phyloP scores from a whole-genome alignment of 1,140 invertebrate species.

The Maniola jurtina region DNA sequence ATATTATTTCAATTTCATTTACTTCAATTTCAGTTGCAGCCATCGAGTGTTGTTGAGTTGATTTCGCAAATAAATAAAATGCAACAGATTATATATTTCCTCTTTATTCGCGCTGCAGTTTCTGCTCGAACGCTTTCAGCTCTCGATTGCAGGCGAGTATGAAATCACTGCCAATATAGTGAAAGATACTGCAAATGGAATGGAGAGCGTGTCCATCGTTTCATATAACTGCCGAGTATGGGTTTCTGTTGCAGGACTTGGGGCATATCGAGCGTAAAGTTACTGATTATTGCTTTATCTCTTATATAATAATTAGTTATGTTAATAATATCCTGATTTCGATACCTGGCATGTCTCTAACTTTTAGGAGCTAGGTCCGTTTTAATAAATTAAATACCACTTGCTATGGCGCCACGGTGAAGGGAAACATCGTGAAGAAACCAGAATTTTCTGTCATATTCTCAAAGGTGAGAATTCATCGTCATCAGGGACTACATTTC shows the following conservation, averaged over 20 bases:
- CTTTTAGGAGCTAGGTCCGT: too few relatives aligned
- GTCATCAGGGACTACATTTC: too few relatives aligned
- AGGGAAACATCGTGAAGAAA: too few relatives aligned
- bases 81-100: constrained; percentile 13
- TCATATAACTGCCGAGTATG: constrained; percentile 34
- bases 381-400: too few relatives aligned
- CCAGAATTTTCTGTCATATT: too few relatives aligned
- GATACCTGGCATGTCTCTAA: too few relatives aligned
- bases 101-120: constrained; percentile 6
- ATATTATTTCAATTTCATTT: constrained; percentile 1
- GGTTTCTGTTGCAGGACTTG: constrained; percentile 22
- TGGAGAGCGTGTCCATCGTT: constrained; percentile 39
- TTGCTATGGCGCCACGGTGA: too few relatives aligned
- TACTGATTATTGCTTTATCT: neutral
- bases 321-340: too few relatives aligned
- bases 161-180: constrained; percentile 48
- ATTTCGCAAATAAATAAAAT: constrained; percentile 12
- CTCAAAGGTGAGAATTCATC: too few relatives aligned
- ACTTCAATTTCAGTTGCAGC: neutral
- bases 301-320: too few relatives aligned
- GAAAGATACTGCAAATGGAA: constrained; percentile 58
- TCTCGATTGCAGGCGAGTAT: constrained; percentile 24
- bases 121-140: constrained; percentile 8
- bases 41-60: constrained; percentile 5
- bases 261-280: neutral